A percentile compares a stretch with the other conserved stretches of the same genome.
Conservation (phyloP, 2,888 invertebrate species). For the Augochlorella aurata region DNA sequence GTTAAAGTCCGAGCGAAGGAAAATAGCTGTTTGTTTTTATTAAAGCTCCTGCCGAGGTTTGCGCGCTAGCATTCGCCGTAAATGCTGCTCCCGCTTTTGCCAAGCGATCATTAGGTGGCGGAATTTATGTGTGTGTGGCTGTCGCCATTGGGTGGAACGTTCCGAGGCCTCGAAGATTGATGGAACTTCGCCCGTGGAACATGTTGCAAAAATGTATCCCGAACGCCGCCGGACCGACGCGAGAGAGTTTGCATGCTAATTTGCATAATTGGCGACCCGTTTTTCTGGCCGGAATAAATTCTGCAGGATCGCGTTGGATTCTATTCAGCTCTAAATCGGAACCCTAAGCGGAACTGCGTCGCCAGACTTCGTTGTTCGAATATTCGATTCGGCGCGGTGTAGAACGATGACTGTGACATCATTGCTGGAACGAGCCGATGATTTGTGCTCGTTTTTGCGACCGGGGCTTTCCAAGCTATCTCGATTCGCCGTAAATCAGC, state of each 20-base stretch:
- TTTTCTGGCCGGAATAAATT: neutral
- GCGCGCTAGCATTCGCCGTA: constrained; percentile 6
- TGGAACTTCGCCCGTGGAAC: neutral
- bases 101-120: constrained; percentile 18
- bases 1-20: neutral
- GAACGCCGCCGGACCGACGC: neutral
- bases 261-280: neutral
- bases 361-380: too few species aligned
- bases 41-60: constrained; percentile 3
- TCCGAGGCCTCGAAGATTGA: neutral
- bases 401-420: too few species aligned
- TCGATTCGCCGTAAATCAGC: neutral
- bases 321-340: neutral
- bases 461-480: neutral
- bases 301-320: neutral
- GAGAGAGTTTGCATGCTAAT: neutral
- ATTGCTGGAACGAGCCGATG: too few species aligned
- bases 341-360: neutral
- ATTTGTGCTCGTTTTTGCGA: neutral
- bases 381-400: too few species aligned
- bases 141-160: neutral
- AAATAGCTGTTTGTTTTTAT: neutral
- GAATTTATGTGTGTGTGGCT: neutral
- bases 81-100: neutral
- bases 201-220: neutral